Evolutionary conservation across 2,888 invertebrate genomes (phyloP).

Genomic region (Margaritifera margaritifera): DNA sequence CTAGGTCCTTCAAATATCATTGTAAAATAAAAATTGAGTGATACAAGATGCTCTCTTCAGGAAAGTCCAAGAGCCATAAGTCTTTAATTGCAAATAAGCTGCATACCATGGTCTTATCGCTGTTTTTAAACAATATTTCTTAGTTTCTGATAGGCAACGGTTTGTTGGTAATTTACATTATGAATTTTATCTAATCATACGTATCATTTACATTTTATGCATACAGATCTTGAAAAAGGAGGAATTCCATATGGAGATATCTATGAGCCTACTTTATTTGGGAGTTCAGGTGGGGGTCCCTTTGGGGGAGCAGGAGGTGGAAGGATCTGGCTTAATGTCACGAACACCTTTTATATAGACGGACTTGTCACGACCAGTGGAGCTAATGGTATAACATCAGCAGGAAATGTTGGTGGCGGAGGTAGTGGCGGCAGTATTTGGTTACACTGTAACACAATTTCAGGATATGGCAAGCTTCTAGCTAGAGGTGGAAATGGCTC

Average conservation of each 20-base stretch:
- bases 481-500: conserved; percentile 47
- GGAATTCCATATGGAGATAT: conserved; percentile 55
- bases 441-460: conserved; percentile 47
- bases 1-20: too few species aligned
- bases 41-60: too few species aligned
- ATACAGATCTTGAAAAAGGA: conserved; percentile 6
- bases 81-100: too few species aligned
- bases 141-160: too few species aligned
- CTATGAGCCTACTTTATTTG: conserved; percentile 55
- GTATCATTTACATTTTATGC: too few species aligned
- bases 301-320: conserved; percentile 58
- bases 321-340: conserved; percentile 57
- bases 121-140: too few species aligned
- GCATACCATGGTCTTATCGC: too few species aligned
- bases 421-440: conserved; percentile 61
- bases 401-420: conserved; percentile 45
- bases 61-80: too few species aligned
- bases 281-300: conserved; percentile 53
- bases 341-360: conserved; percentile 55
- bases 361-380: conserved; percentile 53
- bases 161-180: too few species aligned
- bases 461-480: conserved; percentile 47
- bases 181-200: too few species aligned
- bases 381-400: conserved; percentile 28
- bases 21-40: too few species aligned